These are phyloP conservation scores for Galemys pyrenaicus DNA, from an alignment of 2,113 vertebrate genomes.

Conservation along the genomic window DNA sequence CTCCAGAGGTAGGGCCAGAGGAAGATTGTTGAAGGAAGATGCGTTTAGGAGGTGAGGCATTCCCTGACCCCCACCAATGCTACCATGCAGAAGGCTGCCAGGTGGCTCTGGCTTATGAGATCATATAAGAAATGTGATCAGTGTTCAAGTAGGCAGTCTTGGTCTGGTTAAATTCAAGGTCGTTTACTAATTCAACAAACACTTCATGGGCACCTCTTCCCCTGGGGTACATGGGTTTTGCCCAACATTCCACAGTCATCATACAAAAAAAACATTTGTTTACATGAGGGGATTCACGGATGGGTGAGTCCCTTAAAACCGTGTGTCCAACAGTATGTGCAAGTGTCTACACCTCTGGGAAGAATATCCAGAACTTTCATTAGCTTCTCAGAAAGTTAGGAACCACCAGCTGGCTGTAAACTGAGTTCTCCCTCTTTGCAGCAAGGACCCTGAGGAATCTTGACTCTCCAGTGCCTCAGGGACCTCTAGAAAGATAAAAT, in stretches of 20 bases:
- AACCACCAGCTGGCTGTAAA: not conserved
- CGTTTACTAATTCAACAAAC: not conserved
- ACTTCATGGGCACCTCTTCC: not conserved
- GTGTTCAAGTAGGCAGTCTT: not conserved
- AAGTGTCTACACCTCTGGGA: not conserved
- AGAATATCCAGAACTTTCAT: slow-evolving; percentile 39
- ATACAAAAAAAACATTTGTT: not conserved
- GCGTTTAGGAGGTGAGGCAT: not conserved
- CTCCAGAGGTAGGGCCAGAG: not conserved
- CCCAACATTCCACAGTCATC: not conserved
- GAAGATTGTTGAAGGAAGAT: not conserved
- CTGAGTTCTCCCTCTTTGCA: not conserved
- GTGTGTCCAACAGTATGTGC: not conserved
- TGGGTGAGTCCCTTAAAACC: not conserved
- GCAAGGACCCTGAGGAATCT: not conserved
- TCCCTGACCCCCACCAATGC: not conserved
- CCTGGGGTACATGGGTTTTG: not conserved
- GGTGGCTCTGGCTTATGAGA: not conserved
- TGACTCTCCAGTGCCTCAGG: not conserved
- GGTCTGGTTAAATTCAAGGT: not conserved
- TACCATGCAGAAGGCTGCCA: not conserved
- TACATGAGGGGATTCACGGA: not conserved
- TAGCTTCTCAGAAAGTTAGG: not conserved
- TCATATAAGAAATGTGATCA: not conserved
- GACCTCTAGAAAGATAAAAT: not conserved